Conservation (phyloP, 2,888 invertebrate genomes). For the Ashinkailepas kermadecensis region DNA sequence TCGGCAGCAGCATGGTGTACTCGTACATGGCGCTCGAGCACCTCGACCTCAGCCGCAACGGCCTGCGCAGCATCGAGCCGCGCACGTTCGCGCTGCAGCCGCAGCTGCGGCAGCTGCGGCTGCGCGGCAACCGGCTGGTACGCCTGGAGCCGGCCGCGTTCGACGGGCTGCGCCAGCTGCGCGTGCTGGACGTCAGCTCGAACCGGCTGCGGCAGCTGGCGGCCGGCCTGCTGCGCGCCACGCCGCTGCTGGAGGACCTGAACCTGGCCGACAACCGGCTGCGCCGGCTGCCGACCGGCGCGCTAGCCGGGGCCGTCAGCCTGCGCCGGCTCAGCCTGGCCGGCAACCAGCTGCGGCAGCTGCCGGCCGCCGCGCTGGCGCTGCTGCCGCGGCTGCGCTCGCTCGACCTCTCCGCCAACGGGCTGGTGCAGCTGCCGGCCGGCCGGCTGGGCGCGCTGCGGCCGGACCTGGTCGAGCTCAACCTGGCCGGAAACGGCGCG, state of each 20-base stretch:
- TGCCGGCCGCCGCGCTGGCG: conserved; percentile 37
- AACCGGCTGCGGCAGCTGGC: conserved; percentile 72
- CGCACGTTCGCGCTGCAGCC: conserved; percentile 58
- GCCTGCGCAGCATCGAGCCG: conserved; percentile 63
- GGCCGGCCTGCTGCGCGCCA: conserved; percentile 44
- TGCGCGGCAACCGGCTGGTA: not conserved
- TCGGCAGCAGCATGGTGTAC: conserved; percentile 73
- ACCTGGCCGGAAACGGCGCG: conserved; percentile 60
- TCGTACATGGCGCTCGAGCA: conserved; percentile 70
- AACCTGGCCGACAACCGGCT: not conserved
- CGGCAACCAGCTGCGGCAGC: conserved; percentile 53
- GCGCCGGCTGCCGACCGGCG: not conserved
- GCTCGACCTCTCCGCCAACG: conserved; percentile 69
- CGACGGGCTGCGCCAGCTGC: conserved; percentile 49
- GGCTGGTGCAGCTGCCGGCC: conserved; percentile 62
- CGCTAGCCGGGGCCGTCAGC: not conserved
- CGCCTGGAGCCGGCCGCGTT: not conserved
- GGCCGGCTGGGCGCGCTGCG: conserved; percentile 62
- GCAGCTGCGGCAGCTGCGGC: conserved; percentile 48
- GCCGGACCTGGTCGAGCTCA: conserved; percentile 52
- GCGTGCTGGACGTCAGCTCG: conserved; percentile 75
- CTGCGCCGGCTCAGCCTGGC: conserved; percentile 37
- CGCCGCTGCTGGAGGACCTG: not conserved
- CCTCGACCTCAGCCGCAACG: conserved; percentile 79
- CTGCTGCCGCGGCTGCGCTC: conserved; percentile 55